Evolutionary conservation across 1,140 invertebrate genomes (phyloP), one percentile per base, ranked within the genome.

Genomic region (Habropoda laboriosa): DNA sequence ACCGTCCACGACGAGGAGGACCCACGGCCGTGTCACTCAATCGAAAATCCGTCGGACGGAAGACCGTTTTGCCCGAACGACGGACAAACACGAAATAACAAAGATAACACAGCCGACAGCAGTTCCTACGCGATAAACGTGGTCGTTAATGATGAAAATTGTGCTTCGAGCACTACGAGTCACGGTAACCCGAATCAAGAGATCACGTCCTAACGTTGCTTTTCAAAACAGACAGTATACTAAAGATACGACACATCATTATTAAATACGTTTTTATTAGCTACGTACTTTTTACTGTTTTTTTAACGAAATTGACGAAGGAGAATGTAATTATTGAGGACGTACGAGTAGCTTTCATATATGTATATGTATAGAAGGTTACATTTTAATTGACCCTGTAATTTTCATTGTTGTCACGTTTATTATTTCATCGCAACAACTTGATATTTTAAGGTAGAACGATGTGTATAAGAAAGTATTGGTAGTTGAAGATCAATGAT

Each of bases 121-220:
- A 83, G 61, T 64, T 71, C 53, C 30, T 82, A 72, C 49, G 49
- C 70, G 40, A 84, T 82, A 40, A 82, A 68, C 35, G 77, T 84
- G 8, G 77, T 80, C n/a, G 42, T 77, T 21, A 51, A 64, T 18
- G 61, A 71, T 18, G 35, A 24, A 38, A 63, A 66, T 16, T 32
- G 4, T 32, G 42, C 13, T 40, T 47, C 45, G 57, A 32, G 27
- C 24, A 3, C 7, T 24, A 57, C 32, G 24, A 42, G 42, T n/a
- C 47, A 68, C n/a, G 61, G 30, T 30, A 27, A 49, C 7, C 12
- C 60, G 5, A 21, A 49, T 13, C 55, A 24, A 6, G 49, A 35
- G 2, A 21, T 47, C 32, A 21, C 40, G 57, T 68, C 72, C 13
- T 80, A 84, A 71, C 24, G 21, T 42, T 72, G 1, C 42, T 12